Conservation (phyloP, 2,888 invertebrate species). For the Trachelus stipa region DNA sequence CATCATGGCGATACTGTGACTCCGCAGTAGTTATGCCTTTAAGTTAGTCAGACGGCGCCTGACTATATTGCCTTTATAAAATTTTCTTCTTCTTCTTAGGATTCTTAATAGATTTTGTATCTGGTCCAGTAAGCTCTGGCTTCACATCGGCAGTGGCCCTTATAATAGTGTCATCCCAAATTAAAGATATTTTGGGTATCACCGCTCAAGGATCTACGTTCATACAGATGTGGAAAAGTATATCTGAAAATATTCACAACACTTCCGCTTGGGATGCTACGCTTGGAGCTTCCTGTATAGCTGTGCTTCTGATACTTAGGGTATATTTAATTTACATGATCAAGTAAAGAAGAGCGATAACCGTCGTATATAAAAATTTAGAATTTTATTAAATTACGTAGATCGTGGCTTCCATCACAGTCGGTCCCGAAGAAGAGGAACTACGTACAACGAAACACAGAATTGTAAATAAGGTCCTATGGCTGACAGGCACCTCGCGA, state of each 20-base stretch:
- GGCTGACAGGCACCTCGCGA: constrained; percentile 83
- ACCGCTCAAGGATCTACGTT: constrained; percentile 80
- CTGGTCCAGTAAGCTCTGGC: constrained; percentile 88
- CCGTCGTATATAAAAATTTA: constrained; percentile 5
- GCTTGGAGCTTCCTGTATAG: constrained; percentile 81
- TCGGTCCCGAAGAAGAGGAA: constrained; percentile 72
- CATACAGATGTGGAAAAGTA: constrained; percentile 80
- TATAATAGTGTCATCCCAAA: constrained; percentile 89
- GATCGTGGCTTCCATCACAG: constrained; percentile 74
- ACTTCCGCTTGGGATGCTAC: constrained; percentile 80
- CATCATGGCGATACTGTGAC: not conserved
- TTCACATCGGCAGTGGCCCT: constrained; percentile 92
- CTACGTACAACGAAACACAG: constrained; percentile 71
- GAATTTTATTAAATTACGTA: constrained; percentile 58
- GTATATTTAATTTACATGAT: constrained; percentile 67
- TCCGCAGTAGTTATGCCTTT: not conserved
- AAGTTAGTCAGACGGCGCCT: not conserved
- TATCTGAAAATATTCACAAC: constrained; percentile 75
- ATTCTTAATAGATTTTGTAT: constrained; percentile 90
- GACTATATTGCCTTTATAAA: not conserved
- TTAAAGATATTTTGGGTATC: constrained; percentile 85
- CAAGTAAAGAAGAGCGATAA: not conserved
- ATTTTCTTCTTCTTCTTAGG: constrained; percentile 67
- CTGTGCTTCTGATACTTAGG: constrained; percentile 80
- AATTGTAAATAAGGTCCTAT: constrained; percentile 75